Base-by-base conservation (phyloP, 92 coral and sea anemone species). In the Hydrozoanthus gracilis region DNA sequence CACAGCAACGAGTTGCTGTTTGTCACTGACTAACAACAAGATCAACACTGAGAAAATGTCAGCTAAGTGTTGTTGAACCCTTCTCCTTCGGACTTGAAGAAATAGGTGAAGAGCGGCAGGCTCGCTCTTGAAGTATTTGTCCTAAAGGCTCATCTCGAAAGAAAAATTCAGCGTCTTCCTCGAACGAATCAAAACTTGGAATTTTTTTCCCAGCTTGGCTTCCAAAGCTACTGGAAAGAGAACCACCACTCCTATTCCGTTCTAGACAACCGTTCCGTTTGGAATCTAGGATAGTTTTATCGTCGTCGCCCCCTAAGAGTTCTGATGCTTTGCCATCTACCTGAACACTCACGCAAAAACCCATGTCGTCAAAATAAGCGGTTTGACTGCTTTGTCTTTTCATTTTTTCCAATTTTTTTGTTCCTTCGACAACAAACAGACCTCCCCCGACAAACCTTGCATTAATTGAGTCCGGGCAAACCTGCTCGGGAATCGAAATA, bases 391-490 rank as follows among this genome's bases (percentile, higher is more conserved):
- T 1, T 8, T 47, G 47, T 18, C 85, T 47, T 67, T 64, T 65
- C 0, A 18, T 49, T 0, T 64, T 65, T 18, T 80, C 85, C 0
- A 15, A 64, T 45, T 80, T 80, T 67, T 80, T 80, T 9, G 85
- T 80, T 12, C 85, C 85, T 18, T 80, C 85, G 11, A 80, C 85
- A 65, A 80, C 27, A 20, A 80, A 80, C 58, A 64, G 47, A 0
- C 85, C 85, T 14, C 73, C 85, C 5, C 85, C 85, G 5, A 80
- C 85, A 49, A 80, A 80, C 27, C 85, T 65, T 44, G 85, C 85
- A 48, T 20, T 80, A 7, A 80, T 80, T 4, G 85, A 80, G 45
- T 69, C 27, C 4, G 73, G 20, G 56, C 58, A 66, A 64, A 80
- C 85, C 51, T 80, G 85, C 6, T 80, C 85, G 47, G 85, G 85